Evolutionary conservation across 2,888 invertebrate genomes (phyloP), one percentile per base, ranked within the genome.

Genomic region (Calameuta filiformis): DNA sequence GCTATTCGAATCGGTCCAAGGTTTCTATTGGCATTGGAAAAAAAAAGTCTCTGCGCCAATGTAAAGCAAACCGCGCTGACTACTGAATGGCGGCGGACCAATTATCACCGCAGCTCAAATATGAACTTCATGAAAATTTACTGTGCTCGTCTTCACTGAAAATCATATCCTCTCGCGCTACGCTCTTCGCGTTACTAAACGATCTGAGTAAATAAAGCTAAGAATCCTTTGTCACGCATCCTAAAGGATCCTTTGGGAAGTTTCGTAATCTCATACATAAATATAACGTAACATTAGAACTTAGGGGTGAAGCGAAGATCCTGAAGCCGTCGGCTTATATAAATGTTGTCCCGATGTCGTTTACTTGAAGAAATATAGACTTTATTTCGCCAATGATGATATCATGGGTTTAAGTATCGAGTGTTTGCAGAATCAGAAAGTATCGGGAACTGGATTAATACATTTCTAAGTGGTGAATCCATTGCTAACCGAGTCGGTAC

Each of bases 21-120:
- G 74, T 34, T 74, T 74, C 74, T 12, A 74, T 74, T 74, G n/a
- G 74, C 35, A 35, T 30, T 74, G 35, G 2, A 37, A 74, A 35
- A 35, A 74, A 73, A 74, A 11, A n/a, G 12, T 4, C 0, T 34
- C 31, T 23, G 71, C 15, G 34, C 12, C 2, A n/a, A 35, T 74
- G 37, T 23, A 74, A 35, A 37, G 35, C 35, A 33, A 30, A 9
- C 71, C 23, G 31, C 35, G 11, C 35, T 6, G 35, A 30, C 35
- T 30, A 35, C 74, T 74, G 35, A 35, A 74, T 74, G 74, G n/a
- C 30, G 35, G 12, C 23, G 74, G 12, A 35, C 35, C 74, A 74
- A 74, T 74, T 74, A 74, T 35, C 37, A n/a, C 30, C 30, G 23
- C 56, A 56, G 23, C 23, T 56, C 15, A 23, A 23, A 23, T 23